Percentiles rank a stretch among this genome's conserved stretches.
Evolutionary conservation across 2,797 vertebrate species (phyloP).

Genomic region (Scarus forsteni): DNA sequence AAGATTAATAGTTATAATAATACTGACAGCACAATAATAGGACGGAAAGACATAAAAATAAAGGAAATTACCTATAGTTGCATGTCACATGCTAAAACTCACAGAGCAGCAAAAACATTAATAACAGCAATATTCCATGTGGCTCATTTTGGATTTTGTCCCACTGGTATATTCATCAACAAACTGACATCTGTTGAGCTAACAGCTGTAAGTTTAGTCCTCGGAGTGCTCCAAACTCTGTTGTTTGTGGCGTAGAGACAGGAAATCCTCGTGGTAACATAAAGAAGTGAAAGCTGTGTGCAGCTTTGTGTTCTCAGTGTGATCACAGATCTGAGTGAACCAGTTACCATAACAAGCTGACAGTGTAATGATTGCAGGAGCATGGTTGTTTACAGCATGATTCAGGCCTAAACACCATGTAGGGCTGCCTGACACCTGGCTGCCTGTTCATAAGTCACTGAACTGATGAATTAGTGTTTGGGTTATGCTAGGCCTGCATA

Average conservation of each 20-base stretch:
- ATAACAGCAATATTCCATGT: no score
- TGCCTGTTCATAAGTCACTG: constrained; percentile 44
- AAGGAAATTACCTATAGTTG: no score
- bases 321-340: constrained; percentile 3
- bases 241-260: not conserved
- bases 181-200: not conserved
- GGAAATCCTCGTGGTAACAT: not conserved
- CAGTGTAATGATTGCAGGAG: constrained; percentile 35
- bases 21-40: no score
- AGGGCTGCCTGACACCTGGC: not conserved
- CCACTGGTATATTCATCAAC: no score
- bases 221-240: not conserved
- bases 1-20: no score
- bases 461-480: not conserved
- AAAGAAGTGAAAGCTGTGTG: not conserved
- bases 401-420: constrained; percentile 23
- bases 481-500: not conserved
- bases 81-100: no score
- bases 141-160: no score
- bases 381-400: constrained; percentile 44
- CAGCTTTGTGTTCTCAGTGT: not conserved
- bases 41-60: no score
- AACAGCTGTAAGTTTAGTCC: no score
- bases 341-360: not conserved
- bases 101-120: no score